These are phyloP conservation scores for Taphrorychus bicolor DNA, from an alignment of 2,888 invertebrate species.

Conservation along the genomic window DNA sequence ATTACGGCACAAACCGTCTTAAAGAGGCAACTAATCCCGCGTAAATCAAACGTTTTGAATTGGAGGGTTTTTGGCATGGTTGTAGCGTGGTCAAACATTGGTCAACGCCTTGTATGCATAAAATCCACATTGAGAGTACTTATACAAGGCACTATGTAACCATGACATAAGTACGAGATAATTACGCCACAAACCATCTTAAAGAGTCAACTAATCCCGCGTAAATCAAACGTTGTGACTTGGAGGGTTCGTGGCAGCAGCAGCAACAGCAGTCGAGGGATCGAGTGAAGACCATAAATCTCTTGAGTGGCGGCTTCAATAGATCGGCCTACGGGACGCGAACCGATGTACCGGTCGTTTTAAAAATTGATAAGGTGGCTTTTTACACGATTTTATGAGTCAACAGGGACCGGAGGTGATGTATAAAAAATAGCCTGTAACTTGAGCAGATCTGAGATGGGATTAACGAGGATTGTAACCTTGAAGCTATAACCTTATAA, in stretches of 20 bases:
- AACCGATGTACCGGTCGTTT: slow-evolving; percentile 42
- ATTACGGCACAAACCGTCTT: too few species aligned
- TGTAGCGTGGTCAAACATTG: too few species aligned
- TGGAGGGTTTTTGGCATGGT: too few species aligned
- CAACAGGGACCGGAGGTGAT: slow-evolving; percentile 30
- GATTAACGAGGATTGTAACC: not conserved
- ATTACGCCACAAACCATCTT: slow-evolving; percentile 43
- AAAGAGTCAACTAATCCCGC: slow-evolving; percentile 47
- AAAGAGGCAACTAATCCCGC: too few species aligned
- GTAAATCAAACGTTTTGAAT: too few species aligned
- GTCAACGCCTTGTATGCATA: too few species aligned
- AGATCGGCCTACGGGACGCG: slow-evolving; percentile 51
- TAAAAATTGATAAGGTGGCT: slow-evolving; percentile 48
- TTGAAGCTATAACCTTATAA: not conserved
- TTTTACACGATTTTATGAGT: slow-evolving; percentile 40
- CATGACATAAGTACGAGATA: too few species aligned
- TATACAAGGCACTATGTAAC: too few species aligned
- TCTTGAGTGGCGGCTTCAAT: slow-evolving; percentile 47
- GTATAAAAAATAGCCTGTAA: slow-evolving; percentile 14
- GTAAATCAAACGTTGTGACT: slow-evolving; percentile 51
- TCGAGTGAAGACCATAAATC: slow-evolving; percentile 50
- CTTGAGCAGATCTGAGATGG: not conserved
- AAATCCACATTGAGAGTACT: too few species aligned
- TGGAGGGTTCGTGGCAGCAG: slow-evolving; percentile 46
- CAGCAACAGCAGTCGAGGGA: slow-evolving; percentile 40